These are phyloP conservation scores for Paratrypauchen microcephalus DNA, from an alignment of 2,797 vertebrate genomes.

Conservation along the genomic window DNA sequence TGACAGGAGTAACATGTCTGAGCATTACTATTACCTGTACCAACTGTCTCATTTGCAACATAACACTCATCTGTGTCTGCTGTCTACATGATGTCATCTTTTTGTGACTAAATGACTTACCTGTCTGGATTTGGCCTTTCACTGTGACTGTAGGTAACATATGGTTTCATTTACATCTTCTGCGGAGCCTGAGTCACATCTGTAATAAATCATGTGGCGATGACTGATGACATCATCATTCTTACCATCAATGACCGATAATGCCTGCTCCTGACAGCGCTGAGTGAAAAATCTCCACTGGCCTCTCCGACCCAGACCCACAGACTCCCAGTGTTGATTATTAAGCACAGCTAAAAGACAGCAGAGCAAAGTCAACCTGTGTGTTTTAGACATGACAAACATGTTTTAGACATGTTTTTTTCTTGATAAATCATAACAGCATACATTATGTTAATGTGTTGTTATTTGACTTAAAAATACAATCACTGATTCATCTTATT, in stretches of 20 bases:
- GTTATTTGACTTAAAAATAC: no score
- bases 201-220: conserved; percentile 58
- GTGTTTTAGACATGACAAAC: not conserved
- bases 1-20: not conserved
- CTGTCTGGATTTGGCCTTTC: conserved; percentile 39
- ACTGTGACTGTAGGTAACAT: conserved; percentile 52
- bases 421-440: not conserved
- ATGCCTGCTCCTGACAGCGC: conserved; percentile 40
- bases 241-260: conserved; percentile 40
- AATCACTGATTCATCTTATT: not conserved
- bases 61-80: conserved; percentile 14
- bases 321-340: conserved; percentile 47
- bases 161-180: conserved; percentile 40
- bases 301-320: conserved; percentile 43
- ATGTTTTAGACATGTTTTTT: not conserved
- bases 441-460: not conserved
- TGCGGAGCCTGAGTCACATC: conserved; percentile 46
- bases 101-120: conserved; percentile 46
- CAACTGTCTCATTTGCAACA: conserved; percentile 35
- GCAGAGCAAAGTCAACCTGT: conserved; percentile 13
- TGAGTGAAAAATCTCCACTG: conserved; percentile 52
- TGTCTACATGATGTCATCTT: conserved; percentile 52
- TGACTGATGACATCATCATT: conserved; percentile 63
- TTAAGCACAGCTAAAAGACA: conserved; percentile 35
- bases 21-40: conserved; percentile 11